phyloP scores from a whole-genome alignment of 2,888 invertebrate genomes.

The Pteria penguin region DNA sequence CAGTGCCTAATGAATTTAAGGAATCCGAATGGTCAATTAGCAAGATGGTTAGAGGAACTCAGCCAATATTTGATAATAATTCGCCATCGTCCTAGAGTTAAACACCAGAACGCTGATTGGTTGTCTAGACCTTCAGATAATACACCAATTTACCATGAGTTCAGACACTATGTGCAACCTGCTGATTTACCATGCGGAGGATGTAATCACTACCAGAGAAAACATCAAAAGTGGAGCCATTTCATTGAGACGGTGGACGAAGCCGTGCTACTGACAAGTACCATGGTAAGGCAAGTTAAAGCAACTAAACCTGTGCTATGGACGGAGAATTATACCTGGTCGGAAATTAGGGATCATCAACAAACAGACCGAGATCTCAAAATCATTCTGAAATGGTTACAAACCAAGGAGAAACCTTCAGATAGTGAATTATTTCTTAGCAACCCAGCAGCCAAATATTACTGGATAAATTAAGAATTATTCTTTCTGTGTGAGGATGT shows the following conservation, averaged over 20 bases:
- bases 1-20: too few species aligned
- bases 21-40: too few species aligned
- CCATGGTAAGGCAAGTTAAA: not conserved
- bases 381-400: slow-evolving; percentile 2
- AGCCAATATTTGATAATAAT: not conserved
- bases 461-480: slow-evolving; percentile 25
- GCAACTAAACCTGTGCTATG: not conserved
- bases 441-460: slow-evolving; percentile 20
- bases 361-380: not conserved
- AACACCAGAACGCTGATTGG: slow-evolving; percentile 7
- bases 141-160: not conserved
- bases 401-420: not conserved
- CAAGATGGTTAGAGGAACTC: too few species aligned
- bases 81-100: not conserved
- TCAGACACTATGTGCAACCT: not conserved
- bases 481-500: slow-evolving; percentile 22
- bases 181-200: slow-evolving; percentile 19
- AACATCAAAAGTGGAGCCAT: slow-evolving; percentile 11
- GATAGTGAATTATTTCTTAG: not conserved
- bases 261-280: slow-evolving; percentile 9
- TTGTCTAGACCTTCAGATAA: not conserved
- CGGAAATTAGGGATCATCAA: not conserved
- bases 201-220: not conserved
- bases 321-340: not conserved
- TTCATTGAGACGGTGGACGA: slow-evolving; percentile 14